Base-by-base conservation (phyloP, 2,113 vertebrate species). In the Xyliphius kryptos region DNA sequence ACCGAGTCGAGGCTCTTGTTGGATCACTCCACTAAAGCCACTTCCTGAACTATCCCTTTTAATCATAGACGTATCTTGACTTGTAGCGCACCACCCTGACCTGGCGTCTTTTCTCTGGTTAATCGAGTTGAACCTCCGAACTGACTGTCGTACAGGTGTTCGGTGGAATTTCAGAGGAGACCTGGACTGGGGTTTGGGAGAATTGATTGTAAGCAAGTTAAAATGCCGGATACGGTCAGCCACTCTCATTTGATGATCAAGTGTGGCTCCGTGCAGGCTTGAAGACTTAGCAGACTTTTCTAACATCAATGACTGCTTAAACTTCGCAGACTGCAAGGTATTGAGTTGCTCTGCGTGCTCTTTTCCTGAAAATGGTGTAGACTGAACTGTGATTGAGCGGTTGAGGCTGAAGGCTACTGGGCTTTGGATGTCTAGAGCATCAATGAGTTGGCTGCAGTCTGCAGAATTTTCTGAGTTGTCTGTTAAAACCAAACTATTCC, bases 161-260 rank as follows among this genome's bases (percentile, higher is more conserved):
- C 92, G 90, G 5, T 94, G 89, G 74, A 97, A 96, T 74, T 88
- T 91, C 2, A 97, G 82, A 14, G 91, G 91, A 0, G 91, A 86
- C 32, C 86, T 86, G 13, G 66, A 8, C 53, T 73, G 80, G 70
- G 21, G 56, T 67, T 60, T 80, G 14, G 85, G 74, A n/a, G 94
- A 93, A n/a, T 82, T 81, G 40, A 97, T 78, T 41, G 92, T 94
- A 76, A 98, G 91, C 59, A 79, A 90, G 80, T 97, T 96, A 82
- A 98, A 98, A 82, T 86, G 91, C 2, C 91, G 89, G 72, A 97
- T 88, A 69, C 95, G 95, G n/a, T 98, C 94, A 6, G 86, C 89
- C 54, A 98, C 95, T 16, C 80, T 89, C 1, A 80, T 65, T 0
- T 63, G 77, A 6, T 76, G 77, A 6, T 4, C 1, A 0, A 68